phyloP scores from a whole-genome alignment of 2,888 invertebrate genomes.

The Perizoma flavofasciatum region DNA sequence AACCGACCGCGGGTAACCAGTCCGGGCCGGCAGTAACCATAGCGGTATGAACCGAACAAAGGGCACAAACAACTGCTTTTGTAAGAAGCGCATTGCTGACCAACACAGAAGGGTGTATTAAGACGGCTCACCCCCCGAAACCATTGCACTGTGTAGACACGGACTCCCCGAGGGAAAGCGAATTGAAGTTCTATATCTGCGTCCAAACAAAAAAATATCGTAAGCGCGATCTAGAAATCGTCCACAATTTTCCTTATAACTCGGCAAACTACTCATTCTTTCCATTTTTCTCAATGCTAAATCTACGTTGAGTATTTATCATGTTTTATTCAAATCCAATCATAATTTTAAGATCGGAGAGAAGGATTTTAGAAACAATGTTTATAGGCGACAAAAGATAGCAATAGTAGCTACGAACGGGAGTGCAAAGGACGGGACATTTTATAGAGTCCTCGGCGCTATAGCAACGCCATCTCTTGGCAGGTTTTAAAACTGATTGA shows the following conservation, averaged over 20 bases:
- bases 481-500: conserved; percentile 11
- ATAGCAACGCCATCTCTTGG: conserved; percentile 49
- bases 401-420: conserved; percentile 12
- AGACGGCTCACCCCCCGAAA: conserved; percentile 47
- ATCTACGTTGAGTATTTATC: conserved; percentile 15
- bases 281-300: conserved; percentile 23
- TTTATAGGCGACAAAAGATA: conserved; percentile 36
- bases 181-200: conserved; percentile 36
- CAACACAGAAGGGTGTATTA: conserved; percentile 40
- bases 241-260: background rate
- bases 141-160: conserved; percentile 57
- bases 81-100: conserved; percentile 27
- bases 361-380: conserved; percentile 10
- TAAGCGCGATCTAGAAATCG: conserved; percentile 47
- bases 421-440: conserved; percentile 29
- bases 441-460: background rate
- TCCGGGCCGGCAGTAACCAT: background rate
- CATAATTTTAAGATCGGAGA: background rate
- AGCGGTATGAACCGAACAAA: conserved; percentile 8
- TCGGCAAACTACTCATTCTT: background rate
- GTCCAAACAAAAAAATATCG: conserved; percentile 37
- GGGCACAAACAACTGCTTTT: conserved; percentile 6
- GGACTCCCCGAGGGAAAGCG: conserved; percentile 44
- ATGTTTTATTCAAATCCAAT: background rate
- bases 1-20: conserved; percentile 12